Evolutionary conservation across 2,888 invertebrate genomes (phyloP).

Genomic region (Sphecodes monilicornis): DNA sequence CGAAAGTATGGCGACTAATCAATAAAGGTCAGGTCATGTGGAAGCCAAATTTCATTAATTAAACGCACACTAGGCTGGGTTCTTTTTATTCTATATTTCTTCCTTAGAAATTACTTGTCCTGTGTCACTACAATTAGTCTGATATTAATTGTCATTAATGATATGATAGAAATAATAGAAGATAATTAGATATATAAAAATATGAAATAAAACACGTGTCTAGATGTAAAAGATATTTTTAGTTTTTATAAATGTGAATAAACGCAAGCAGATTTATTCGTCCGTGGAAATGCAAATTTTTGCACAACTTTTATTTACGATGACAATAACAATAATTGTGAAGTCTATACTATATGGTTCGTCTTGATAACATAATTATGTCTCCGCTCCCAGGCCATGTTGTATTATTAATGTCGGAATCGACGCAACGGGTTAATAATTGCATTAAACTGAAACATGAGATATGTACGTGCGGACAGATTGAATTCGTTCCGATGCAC

Average conservation of each 20-base stretch:
- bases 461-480: conserved; percentile 9
- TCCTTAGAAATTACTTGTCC: not conserved
- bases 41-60: not conserved
- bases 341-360: not conserved
- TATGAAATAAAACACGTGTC: no score
- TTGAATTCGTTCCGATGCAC: conserved; percentile 16
- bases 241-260: no score
- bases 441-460: conserved; percentile 15
- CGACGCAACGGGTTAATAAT: conserved; percentile 15
- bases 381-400: not conserved
- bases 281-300: not conserved
- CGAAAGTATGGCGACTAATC: not conserved
- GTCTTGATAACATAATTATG: conserved; percentile 6
- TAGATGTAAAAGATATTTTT: no score
- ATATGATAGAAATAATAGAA: not conserved
- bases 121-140: not conserved
- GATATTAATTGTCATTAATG: not conserved
- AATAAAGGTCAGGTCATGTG: not conserved
- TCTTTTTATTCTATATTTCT: not conserved
- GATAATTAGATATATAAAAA: no score
- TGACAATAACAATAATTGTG: not conserved
- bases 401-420: conserved; percentile 27
- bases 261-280: not conserved
- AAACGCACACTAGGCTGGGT: not conserved
- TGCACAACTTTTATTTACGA: not conserved